A percentile compares a stretch with the other conserved stretches of the same genome.
phyloP scores from a whole-genome alignment of 1,140 invertebrate species.

The Thrips palmi region DNA sequence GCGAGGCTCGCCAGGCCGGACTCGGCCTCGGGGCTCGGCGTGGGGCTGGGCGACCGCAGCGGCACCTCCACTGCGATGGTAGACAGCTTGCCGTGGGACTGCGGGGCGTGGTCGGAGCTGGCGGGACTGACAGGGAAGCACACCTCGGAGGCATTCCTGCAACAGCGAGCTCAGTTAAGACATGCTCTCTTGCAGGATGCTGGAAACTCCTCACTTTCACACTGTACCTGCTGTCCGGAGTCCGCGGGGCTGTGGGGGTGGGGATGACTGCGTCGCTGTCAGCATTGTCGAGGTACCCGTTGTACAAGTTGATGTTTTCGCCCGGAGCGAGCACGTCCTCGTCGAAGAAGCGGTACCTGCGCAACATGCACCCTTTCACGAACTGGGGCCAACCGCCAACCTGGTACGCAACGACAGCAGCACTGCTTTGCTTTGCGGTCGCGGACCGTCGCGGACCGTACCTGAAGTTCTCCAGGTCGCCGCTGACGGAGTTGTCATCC shows the following conservation, averaged over 20 bases:
- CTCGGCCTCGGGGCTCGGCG: too few species aligned
- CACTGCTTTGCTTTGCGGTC: background rate
- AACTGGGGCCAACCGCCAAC: slow-evolving; percentile 6
- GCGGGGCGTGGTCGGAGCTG: too few species aligned
- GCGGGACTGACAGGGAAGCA: slow-evolving; percentile 13
- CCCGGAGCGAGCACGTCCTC: slow-evolving; percentile 21
- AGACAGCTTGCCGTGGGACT: too few species aligned
- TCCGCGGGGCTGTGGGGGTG: slow-evolving; percentile 40
- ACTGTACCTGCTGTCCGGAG: too few species aligned
- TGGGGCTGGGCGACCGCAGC: slow-evolving; percentile 7
- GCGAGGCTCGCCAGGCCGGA: too few species aligned
- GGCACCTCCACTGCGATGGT: background rate
- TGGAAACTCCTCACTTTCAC: too few species aligned
- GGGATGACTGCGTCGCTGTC: slow-evolving; percentile 21
- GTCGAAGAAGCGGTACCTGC: slow-evolving; percentile 30
- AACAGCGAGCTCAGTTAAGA: slow-evolving; percentile 1
- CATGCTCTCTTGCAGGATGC: slow-evolving; percentile 13
- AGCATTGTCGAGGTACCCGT: slow-evolving; percentile 17
- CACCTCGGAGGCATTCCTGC: slow-evolving; percentile 12
- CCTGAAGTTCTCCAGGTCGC: slow-evolving; percentile 28
- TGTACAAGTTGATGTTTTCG: slow-evolving; percentile 12
- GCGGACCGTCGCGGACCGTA: slow-evolving; percentile 13
- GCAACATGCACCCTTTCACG: slow-evolving; percentile 5
- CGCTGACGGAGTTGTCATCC: slow-evolving; percentile 24
- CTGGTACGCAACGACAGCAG: slow-evolving; percentile 8